A percentile compares a stretch with the other conserved stretches of the same genome.
Conservation (phyloP, 2,113 vertebrate species). For the Microtus richardsoni region DNA sequence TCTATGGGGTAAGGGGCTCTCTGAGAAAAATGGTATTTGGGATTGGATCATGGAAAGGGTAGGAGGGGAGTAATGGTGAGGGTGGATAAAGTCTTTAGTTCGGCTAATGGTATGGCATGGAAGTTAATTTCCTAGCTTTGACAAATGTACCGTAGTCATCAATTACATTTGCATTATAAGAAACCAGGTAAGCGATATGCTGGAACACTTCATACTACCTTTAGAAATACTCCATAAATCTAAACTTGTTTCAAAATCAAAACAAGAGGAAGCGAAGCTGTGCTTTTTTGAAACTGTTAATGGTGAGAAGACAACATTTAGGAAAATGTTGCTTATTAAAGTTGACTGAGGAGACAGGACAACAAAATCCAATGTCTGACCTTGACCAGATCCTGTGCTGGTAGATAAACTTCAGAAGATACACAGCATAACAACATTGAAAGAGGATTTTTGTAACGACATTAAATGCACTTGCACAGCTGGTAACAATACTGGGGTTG, state of each 20-base stretch:
- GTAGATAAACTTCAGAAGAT: not conserved
- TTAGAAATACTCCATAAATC: not conserved
- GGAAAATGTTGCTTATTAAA: not conserved
- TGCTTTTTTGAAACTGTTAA: not conserved
- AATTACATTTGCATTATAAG: not conserved
- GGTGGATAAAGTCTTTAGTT: not conserved
- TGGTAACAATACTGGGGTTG: not conserved
- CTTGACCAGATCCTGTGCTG: not conserved
- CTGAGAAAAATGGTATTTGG: not conserved
- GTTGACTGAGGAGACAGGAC: not conserved
- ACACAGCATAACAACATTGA: not conserved
- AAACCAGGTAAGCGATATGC: not conserved
- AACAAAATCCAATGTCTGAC: not conserved
- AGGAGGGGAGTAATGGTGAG: not conserved
- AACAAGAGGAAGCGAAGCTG: not conserved
- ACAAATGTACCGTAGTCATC: not conserved
- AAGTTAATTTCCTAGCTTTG: not conserved
- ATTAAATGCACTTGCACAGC: not conserved
- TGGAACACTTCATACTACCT: not conserved
- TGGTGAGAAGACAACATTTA: not conserved
- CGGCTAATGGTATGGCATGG: not conserved
- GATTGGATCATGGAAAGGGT: not conserved
- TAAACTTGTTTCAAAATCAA: constrained; percentile 15
- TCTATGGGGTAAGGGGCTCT: not conserved
- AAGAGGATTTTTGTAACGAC: not conserved